These are phyloP conservation scores for Mixornis gularis DNA, from an alignment of 2,113 vertebrate genomes.

Conservation along the genomic window DNA sequence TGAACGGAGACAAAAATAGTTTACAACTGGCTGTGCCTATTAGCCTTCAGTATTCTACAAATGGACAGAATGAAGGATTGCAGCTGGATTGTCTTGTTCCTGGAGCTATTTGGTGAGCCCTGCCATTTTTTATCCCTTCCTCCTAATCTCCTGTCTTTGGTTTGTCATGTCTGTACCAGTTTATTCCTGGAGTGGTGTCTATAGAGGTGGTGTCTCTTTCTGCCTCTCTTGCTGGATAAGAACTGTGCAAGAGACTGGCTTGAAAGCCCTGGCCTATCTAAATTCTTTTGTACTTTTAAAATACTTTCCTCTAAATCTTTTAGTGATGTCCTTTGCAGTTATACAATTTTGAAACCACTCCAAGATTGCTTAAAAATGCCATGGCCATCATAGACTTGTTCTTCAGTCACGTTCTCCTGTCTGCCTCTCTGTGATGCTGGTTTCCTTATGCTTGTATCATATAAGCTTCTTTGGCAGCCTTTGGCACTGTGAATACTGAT, in stretches of 20 bases:
- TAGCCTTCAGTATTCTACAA: not conserved
- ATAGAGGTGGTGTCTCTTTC: not conserved
- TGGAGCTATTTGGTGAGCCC: not conserved
- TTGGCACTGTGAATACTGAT: not conserved
- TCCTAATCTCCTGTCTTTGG: not conserved
- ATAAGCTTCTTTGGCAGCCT: not conserved
- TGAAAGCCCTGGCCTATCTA: not conserved
- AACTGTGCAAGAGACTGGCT: not conserved
- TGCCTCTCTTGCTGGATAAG: not conserved
- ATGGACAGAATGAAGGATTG: not conserved
- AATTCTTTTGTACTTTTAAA: not conserved
- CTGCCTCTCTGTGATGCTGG: not conserved
- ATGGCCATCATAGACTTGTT: not conserved
- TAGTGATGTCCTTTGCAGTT: not conserved
- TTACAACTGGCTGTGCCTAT: not conserved
- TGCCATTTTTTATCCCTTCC: not conserved
- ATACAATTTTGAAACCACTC: not conserved
- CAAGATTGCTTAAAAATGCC: not conserved
- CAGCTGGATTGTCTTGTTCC: not conserved
- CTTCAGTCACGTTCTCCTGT: not conserved
- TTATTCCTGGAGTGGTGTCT: not conserved
- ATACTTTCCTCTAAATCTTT: not conserved
- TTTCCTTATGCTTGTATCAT: not conserved
- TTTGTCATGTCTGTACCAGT: not conserved
- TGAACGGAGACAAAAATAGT: not conserved